phyloP scores from a whole-genome alignment of 2,113 vertebrate species.

The Pongo abelii region DNA sequence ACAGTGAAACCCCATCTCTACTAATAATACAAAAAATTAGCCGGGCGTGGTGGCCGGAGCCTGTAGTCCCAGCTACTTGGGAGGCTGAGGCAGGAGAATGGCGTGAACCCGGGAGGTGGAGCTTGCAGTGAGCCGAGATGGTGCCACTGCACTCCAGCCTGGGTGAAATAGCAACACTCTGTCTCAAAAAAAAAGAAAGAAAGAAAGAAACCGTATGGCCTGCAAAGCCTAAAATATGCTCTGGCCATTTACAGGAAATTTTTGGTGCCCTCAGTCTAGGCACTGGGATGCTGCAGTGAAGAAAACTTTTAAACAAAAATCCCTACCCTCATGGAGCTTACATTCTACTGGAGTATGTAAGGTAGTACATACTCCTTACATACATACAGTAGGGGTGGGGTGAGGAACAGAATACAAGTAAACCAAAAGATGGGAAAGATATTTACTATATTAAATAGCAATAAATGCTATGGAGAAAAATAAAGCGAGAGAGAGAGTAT shows the following conservation, averaged over 20 bases:
- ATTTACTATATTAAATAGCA: not conserved
- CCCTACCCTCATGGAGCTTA: not conserved
- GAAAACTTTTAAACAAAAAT: not conserved
- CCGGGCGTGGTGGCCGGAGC: too few species aligned
- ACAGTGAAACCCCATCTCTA: too few species aligned
- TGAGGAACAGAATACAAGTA: not conserved
- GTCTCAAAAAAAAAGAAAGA: too few species aligned
- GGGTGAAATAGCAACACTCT: too few species aligned
- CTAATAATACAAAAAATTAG: too few species aligned
- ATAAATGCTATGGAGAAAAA: not conserved
- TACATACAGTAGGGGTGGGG: too few species aligned
- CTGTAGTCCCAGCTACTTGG: too few species aligned
- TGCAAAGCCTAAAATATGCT: not conserved
- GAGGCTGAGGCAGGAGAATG: too few species aligned
- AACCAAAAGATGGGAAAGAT: not conserved
- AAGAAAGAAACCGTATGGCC: not conserved
- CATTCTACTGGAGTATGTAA: not conserved
- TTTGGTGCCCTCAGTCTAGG: not conserved
- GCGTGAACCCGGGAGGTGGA: too few species aligned
- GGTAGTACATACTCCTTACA: too few species aligned
- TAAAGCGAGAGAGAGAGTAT: not conserved
- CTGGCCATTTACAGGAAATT: not conserved
- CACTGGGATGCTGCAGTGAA: not conserved
- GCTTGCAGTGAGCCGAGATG: too few species aligned
- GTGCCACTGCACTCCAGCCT: too few species aligned